Percentiles rank a stretch among this genome's conserved stretches.
Evolutionary conservation across 1,140 invertebrate genomes (phyloP).

Genomic region (Cydia amplana): DNA sequence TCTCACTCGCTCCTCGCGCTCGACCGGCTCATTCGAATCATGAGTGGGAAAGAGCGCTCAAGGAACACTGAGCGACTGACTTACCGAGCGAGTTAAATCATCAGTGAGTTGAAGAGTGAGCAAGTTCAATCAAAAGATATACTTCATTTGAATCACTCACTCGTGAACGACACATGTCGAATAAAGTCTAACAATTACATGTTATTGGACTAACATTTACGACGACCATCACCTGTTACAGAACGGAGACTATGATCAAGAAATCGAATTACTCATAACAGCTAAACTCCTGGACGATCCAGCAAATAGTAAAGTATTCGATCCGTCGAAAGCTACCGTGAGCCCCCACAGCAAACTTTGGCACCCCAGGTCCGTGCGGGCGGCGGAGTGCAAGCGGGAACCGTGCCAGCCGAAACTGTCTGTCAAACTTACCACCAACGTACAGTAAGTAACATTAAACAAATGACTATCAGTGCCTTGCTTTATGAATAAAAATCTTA

Average conservation of each 20-base stretch:
- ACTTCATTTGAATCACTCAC: too few relatives aligned
- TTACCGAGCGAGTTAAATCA: too few relatives aligned
- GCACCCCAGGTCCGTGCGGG: conserved; percentile 34
- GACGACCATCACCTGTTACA: conserved; percentile 30
- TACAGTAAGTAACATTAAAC: neutral
- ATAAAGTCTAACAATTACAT: too few relatives aligned
- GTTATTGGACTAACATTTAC: neutral
- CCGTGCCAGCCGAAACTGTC: neutral
- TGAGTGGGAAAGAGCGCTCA: too few relatives aligned
- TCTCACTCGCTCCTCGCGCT: too few relatives aligned
- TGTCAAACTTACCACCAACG: neutral
- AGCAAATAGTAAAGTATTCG: neutral
- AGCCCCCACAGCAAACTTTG: conserved; percentile 42
- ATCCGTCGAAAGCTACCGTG: conserved; percentile 32
- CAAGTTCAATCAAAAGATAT: too few relatives aligned
- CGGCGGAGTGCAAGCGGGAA: conserved; percentile 39
- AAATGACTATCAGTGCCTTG: too few relatives aligned
- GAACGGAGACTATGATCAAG: conserved; percentile 41
- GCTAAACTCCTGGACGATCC: conserved; percentile 37
- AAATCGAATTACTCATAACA: conserved; percentile 44
- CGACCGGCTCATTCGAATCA: too few relatives aligned
- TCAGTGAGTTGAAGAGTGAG: too few relatives aligned
- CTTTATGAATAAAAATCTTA: too few relatives aligned
- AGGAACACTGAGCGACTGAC: too few relatives aligned
- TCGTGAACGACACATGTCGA: too few relatives aligned